A percentile compares a stretch with the other conserved stretches of the same genome.
phyloP scores from a whole-genome alignment of 2,113 vertebrate species.

The Cochlearius cochlearius region DNA sequence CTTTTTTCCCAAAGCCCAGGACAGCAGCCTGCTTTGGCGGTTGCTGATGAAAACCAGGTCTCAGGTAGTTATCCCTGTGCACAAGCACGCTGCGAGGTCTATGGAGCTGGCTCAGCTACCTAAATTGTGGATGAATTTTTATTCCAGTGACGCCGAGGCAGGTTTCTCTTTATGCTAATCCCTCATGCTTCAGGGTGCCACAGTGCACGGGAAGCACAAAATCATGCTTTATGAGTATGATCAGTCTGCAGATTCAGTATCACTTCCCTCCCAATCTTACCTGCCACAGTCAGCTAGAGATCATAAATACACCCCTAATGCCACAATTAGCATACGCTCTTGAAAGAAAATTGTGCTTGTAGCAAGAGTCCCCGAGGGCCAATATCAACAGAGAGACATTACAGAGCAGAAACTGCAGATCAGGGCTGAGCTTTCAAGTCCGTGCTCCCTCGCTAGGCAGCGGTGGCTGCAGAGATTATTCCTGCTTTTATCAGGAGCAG shows the following conservation, averaged over 20 bases:
- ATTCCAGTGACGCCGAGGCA: not conserved
- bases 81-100: rapidly evolving
- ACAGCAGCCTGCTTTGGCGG: not conserved
- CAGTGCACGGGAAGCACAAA: not conserved
- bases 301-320: conserved; percentile 53
- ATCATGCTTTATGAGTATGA: conserved; percentile 38
- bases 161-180: conserved; percentile 38
- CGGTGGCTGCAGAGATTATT: not conserved
- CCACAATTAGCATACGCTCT: conserved; percentile 52
- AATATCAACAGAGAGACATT: conserved; percentile 49
- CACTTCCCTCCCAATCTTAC: conserved; percentile 33
- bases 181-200: not conserved
- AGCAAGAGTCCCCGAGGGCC: conserved; percentile 30
- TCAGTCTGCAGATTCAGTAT: conserved; percentile 15
- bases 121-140: not conserved
- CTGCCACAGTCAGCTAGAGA: conserved; percentile 37
- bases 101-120: not conserved
- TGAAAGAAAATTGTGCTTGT: conserved; percentile 60
- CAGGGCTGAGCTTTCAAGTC: conserved; percentile 30
- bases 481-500: not conserved
- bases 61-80: not conserved
- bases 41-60: not conserved
- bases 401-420: conserved; percentile 12
- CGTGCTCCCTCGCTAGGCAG: not conserved
- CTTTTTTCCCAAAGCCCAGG: not conserved